Conservation (phyloP, 2,113 vertebrate species). For the Rhinoptilus africanus region DNA sequence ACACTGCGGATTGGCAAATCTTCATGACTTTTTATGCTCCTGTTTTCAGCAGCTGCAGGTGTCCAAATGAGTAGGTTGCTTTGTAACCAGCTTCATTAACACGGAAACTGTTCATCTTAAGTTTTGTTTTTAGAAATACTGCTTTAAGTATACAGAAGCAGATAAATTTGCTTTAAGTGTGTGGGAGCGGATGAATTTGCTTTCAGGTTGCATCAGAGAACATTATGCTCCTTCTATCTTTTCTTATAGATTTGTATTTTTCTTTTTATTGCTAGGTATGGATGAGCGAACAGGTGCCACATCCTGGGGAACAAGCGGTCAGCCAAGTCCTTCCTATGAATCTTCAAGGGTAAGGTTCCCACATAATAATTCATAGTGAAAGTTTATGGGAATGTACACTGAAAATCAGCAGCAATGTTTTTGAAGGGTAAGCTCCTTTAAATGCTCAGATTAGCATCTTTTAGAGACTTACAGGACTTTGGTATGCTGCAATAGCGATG, state of each 20-base stretch:
- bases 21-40: neutral
- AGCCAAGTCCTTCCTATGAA: conserved; percentile 92
- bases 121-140: neutral
- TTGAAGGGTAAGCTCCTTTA: neutral
- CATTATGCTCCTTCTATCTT: neutral
- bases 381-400: neutral
- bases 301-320: conserved; percentile 91
- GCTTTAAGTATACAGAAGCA: neutral
- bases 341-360: conserved; percentile 90
- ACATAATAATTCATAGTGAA: neutral
- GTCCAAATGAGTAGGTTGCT: conserved; percentile 30
- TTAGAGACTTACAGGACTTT: neutral
- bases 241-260: neutral
- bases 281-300: conserved; percentile 89
- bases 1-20: neutral
- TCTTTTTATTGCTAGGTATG: conserved; percentile 83
- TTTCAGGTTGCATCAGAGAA: neutral
- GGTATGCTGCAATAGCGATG: neutral
- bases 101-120: neutral
- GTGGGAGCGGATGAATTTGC: neutral
- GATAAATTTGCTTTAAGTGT: neutral
- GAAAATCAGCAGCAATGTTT: neutral
- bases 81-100: neutral
- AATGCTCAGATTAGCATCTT: neutral
- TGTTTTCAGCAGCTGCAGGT: conserved; percentile 49